Evolutionary conservation across 92 coral and sea anemone species (phyloP).

Genomic region (Chrysogorgia sp.): DNA sequence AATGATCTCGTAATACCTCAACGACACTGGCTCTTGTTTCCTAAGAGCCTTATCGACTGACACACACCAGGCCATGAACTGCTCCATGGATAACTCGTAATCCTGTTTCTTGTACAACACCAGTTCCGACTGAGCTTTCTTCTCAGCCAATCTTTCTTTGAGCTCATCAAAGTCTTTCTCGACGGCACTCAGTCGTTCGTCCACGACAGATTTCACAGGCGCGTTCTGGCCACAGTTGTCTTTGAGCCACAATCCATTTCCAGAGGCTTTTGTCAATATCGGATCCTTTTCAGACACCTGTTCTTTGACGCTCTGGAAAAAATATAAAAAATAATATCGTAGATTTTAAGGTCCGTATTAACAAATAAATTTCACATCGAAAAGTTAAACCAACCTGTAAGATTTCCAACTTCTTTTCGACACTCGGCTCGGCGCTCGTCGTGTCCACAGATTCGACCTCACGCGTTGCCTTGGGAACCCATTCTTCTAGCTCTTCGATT

Average conservation of each 20-base stretch:
- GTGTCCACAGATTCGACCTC: conserved; percentile 72
- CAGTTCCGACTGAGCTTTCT: conserved; percentile 72
- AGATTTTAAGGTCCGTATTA: no score
- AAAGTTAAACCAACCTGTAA: conserved; percentile 77
- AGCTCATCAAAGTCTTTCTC: conserved; percentile 86
- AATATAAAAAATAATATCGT: conserved; percentile 1
- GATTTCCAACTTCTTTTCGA: conserved; percentile 65
- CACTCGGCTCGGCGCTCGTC: conserved; percentile 75
- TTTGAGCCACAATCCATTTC: conserved; percentile 76
- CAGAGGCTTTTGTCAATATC: conserved; percentile 74
- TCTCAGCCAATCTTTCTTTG: conserved; percentile 77
- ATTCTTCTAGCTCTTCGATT: conserved; percentile 67
- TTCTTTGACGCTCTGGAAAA: conserved; percentile 25
- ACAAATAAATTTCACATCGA: no score
- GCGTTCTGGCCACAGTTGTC: conserved; percentile 69
- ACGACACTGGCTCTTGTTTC: conserved; percentile 78
- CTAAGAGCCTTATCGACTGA: conserved; percentile 73
- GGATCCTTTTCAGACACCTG: conserved; percentile 63
- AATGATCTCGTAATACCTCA: conserved; percentile 71
- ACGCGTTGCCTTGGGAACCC: conserved; percentile 78
- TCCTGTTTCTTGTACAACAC: conserved; percentile 81
- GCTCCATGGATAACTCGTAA: conserved; percentile 77
- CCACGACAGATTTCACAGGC: conserved; percentile 65
- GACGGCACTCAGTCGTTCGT: conserved; percentile 76
- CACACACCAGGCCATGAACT: conserved; percentile 84